Base-by-base conservation (phyloP, 1,140 invertebrate species). In the Idris sp. region DNA sequence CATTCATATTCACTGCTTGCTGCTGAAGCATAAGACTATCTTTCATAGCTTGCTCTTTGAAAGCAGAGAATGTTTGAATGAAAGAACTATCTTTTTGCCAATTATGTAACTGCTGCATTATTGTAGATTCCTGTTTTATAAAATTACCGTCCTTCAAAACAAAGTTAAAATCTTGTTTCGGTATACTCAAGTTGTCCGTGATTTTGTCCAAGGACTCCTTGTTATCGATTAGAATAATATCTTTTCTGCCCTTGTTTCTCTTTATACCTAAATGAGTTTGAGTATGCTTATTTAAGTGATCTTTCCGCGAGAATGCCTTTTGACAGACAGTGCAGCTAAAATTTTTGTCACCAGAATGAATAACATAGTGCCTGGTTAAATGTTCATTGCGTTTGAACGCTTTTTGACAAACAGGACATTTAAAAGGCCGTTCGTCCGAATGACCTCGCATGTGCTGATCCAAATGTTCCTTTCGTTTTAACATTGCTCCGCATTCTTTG, bases 251-350 rank as follows among this genome's bases (percentile, higher is more conserved):
- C 71, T 87, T 84, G 5, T 77, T 79, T 33, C 81, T 78, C 19
- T 82, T 83, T 8, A 81, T 83, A 7, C 83, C 83, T 3, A 88
- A 54, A 73, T 88, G 86, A 33, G 88, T 84, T 77, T 88, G 83
- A 54, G 87, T 88, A 76, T 95, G 94, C 64, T 94, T 93, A 31
- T 92, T 90, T 1, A 95, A 80, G 71, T 94, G 94, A 77, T 94
- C 92, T 73, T 94, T 93, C 2, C 93, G 89, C 0, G 92, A 92
- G 76, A 95, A 95, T 5, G 90, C 89, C 74, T 94, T 94, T 0
- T 90, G 89, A 82, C 94, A 96, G 0, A 93, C 87, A 9, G 91
- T 90, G 74, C 94, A 96, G 4, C 87, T 86, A 76, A 91, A 94
- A 76, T 92, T 90, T 69, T 93, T 93, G 43, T 88, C 87, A 16